Evolutionary conservation across 2,888 invertebrate genomes (phyloP).

Genomic region (Brachypalpus laphriformis): DNA sequence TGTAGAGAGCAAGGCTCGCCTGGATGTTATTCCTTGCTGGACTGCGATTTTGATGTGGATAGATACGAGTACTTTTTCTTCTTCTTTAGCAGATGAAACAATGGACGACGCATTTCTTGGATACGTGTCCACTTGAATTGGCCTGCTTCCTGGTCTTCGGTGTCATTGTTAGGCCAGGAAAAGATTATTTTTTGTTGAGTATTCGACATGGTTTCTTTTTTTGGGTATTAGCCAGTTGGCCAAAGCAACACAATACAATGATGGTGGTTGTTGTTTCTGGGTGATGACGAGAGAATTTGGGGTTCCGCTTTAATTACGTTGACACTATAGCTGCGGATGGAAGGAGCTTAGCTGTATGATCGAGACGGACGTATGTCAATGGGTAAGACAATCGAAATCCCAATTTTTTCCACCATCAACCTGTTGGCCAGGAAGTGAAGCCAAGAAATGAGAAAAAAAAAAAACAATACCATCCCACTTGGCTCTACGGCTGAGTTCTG

Average conservation of each 20-base stretch:
- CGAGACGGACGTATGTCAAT: slow-evolving; percentile 80
- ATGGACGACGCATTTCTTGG: slow-evolving; percentile 63
- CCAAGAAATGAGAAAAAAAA: slow-evolving; percentile 32
- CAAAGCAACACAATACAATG: slow-evolving; percentile 56
- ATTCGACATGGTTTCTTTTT: slow-evolving; percentile 48
- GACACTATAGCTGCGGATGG: slow-evolving; percentile 61
- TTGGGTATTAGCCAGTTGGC: slow-evolving; percentile 73
- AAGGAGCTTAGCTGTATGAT: slow-evolving; percentile 79
- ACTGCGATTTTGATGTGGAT: slow-evolving; percentile 41
- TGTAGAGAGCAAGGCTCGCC: slow-evolving; percentile 43
- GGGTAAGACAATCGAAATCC: slow-evolving; percentile 54
- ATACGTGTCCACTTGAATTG: slow-evolving; percentile 68
- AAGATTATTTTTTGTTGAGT: slow-evolving; percentile 46
- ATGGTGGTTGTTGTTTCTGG: not conserved
- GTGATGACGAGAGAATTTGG: slow-evolving; percentile 51
- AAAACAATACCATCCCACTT: slow-evolving; percentile 11
- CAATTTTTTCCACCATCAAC: slow-evolving; percentile 47
- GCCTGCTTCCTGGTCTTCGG: slow-evolving; percentile 27
- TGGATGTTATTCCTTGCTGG: slow-evolving; percentile 41
- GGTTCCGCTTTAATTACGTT: slow-evolving; percentile 41
- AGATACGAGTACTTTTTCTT: not conserved
- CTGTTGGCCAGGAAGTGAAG: slow-evolving; percentile 46
- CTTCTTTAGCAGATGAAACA: slow-evolving; percentile 53
- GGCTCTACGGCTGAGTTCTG: slow-evolving; percentile 38
- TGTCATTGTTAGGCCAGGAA: slow-evolving; percentile 49